Evolutionary conservation across 2,113 vertebrate genomes (phyloP).

Genomic region (Saguinus imperator): DNA sequence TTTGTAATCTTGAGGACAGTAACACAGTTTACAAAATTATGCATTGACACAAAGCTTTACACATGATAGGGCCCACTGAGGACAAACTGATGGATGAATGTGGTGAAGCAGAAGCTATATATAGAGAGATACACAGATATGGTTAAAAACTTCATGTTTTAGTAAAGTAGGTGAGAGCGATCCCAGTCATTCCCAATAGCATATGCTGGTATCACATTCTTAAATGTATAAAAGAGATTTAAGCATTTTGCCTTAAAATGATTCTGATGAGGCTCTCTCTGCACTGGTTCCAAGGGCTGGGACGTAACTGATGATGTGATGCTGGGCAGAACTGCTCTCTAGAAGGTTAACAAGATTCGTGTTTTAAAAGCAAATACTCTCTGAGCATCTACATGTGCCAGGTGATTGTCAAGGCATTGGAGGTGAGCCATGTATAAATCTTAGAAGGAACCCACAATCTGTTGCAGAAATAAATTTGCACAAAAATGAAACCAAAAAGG

Average conservation of each 20-base stretch:
- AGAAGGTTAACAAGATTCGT: neutral
- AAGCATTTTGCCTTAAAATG: neutral
- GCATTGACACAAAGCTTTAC: neutral
- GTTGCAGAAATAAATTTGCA: neutral
- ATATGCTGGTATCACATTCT: neutral
- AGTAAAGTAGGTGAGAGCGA: neutral
- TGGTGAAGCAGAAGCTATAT: neutral
- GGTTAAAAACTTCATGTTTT: neutral
- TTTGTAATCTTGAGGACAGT: neutral
- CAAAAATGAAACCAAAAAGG: neutral
- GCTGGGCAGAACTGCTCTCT: neutral
- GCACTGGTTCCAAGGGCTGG: neutral
- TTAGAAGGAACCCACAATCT: neutral
- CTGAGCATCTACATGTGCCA: neutral
- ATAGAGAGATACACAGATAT: no score
- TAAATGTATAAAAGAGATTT: neutral
- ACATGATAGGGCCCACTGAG: neutral
- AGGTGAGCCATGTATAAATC: neutral
- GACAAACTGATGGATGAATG: neutral
- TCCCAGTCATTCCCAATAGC: neutral
- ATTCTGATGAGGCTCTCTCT: neutral
- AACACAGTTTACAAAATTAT: neutral
- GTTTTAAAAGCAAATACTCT: constrained; percentile 17
- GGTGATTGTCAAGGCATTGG: neutral
- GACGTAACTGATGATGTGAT: neutral